Evolutionary conservation across 2,888 invertebrate species (phyloP).

Genomic region (Chrysolina oricalcia): DNA sequence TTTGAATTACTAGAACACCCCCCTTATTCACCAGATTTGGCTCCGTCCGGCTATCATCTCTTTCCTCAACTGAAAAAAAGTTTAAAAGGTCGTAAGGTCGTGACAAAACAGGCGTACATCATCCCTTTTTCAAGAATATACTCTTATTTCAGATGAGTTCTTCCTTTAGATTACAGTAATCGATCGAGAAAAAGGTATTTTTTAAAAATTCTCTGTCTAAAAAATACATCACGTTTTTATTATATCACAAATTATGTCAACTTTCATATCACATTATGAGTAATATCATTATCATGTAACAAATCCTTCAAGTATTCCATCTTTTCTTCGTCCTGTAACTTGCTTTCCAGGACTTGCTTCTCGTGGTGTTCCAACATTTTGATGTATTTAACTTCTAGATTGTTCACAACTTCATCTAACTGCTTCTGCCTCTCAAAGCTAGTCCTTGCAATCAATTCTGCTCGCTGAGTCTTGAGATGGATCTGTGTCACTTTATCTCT

Average conservation of each 20-base stretch:
- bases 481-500: conserved; percentile 62
- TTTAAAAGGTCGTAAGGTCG: no score
- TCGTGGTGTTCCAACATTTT: conserved; percentile 62
- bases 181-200: no score
- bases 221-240: conserved; percentile 6
- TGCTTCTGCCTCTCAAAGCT: conserved; percentile 61
- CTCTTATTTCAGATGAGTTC: no score
- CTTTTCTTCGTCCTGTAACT: conserved; percentile 57
- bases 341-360: conserved; percentile 54
- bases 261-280: conserved; percentile 15
- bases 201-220: neutral
- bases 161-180: no score
- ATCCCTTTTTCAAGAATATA: no score
- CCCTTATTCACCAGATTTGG: no score
- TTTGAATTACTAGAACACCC: no score
- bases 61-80: no score
- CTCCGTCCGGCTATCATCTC: no score
- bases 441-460: conserved; percentile 60
- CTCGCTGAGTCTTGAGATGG: conserved; percentile 61
- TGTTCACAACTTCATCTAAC: conserved; percentile 60
- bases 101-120: no score
- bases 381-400: conserved; percentile 63
- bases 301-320: conserved; percentile 58
- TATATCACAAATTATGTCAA: neutral
- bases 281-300: conserved; percentile 57